A percentile compares a stretch with the other conserved stretches of the same genome.
Evolutionary conservation across 2,888 invertebrate genomes (phyloP).

Genomic region (Pseudoips prasinana): DNA sequence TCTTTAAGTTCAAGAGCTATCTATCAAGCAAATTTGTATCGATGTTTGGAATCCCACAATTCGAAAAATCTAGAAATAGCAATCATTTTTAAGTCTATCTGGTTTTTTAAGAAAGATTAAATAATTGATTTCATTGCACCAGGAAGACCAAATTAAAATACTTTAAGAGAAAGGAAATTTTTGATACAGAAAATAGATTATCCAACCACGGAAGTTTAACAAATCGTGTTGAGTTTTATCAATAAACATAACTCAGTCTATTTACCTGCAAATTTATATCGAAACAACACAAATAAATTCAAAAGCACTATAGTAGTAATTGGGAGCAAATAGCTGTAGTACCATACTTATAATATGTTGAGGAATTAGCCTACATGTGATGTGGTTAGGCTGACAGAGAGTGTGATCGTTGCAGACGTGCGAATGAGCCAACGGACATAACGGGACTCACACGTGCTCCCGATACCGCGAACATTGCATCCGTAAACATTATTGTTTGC

Average conservation of each 20-base stretch:
- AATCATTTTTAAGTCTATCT: no score
- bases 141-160: slow-evolving; percentile 1
- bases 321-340: slow-evolving; percentile 32
- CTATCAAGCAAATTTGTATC: no score
- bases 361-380: slow-evolving; percentile 41
- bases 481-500: slow-evolving; percentile 42
- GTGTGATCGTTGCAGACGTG: slow-evolving; percentile 19
- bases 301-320: slow-evolving; percentile 35
- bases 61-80: no score
- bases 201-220: slow-evolving; percentile 37
- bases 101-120: no score
- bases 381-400: slow-evolving; percentile 24
- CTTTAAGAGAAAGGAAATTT: slow-evolving; percentile 36
- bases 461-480: slow-evolving; percentile 40
- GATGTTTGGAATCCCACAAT: no score
- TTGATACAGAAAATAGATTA: slow-evolving; percentile 39
- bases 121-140: no score
- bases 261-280: slow-evolving; percentile 27
- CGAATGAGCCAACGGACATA: slow-evolving; percentile 27
- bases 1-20: no score
- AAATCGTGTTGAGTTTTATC: slow-evolving; percentile 37
- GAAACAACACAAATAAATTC: slow-evolving; percentile 34
- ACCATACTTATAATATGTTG: slow-evolving; percentile 10
- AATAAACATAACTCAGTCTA: slow-evolving; percentile 42
- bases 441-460: slow-evolving; percentile 44